Percentiles rank a stretch among this genome's conserved stretches.
Evolutionary conservation across 2,113 vertebrate genomes (phyloP).

Genomic region (Forbesichthys papilliferus): DNA sequence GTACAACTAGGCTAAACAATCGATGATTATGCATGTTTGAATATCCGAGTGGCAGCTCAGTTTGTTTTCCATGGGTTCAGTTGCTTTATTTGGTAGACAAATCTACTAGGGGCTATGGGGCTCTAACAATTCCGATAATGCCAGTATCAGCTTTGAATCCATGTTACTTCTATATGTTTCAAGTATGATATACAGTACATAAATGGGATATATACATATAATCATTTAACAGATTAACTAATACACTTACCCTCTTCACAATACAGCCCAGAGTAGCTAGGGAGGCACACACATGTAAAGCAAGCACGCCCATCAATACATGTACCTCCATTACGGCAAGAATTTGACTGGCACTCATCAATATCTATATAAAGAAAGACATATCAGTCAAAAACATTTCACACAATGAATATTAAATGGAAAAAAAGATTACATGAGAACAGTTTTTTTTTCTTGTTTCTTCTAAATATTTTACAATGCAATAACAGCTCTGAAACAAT

Average conservation of each 20-base stretch:
- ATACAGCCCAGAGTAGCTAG: constrained; percentile 87
- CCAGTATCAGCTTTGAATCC: too few species aligned
- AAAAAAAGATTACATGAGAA: too few species aligned
- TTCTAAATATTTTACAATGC: neutral
- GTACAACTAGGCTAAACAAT: constrained; percentile 5
- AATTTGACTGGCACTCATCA: constrained; percentile 94
- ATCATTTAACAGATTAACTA: neutral
- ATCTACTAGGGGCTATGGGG: too few species aligned
- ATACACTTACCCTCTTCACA: constrained; percentile 89
- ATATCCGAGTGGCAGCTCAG: constrained; percentile 3
- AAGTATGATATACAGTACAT: neutral
- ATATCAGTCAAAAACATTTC: neutral
- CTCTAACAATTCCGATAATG: too few species aligned
- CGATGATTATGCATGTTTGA: constrained; percentile 5
- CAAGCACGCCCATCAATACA: constrained; percentile 88
- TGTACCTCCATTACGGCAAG: constrained; percentile 91
- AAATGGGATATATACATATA: neutral
- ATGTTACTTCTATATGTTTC: neutral
- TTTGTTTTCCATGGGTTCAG: constrained; percentile 2
- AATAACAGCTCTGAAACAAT: neutral
- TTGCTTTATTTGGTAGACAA: too few species aligned
- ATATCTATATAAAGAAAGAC: constrained; percentile 77
- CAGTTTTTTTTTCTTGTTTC: too few species aligned
- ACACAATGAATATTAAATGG: neutral
- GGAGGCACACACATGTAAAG: constrained; percentile 89